These are phyloP conservation scores for Drosophila sucinea DNA, from an alignment of 1,140 invertebrate genomes.

Conservation along the genomic window DNA sequence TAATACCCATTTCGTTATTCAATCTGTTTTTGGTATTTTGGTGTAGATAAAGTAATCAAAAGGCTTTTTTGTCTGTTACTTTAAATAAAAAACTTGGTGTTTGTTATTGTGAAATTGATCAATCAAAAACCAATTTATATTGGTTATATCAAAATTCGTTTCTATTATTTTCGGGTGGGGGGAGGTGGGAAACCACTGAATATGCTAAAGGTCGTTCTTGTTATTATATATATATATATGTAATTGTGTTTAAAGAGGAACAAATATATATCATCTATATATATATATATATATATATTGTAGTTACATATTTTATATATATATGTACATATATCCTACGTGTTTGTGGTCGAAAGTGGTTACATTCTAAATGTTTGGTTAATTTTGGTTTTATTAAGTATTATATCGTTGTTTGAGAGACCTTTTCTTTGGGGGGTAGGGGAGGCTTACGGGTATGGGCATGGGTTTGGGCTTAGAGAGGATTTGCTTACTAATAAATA, in stretches of 20 bases:
- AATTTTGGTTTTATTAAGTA: slow-evolving; percentile 40
- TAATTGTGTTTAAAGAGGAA: slow-evolving; percentile 19
- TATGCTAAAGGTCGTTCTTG: slow-evolving; percentile 19
- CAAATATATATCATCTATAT: background rate
- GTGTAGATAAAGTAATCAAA: slow-evolving; percentile 79
- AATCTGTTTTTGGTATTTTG: slow-evolving; percentile 31
- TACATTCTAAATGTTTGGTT: slow-evolving; percentile 38
- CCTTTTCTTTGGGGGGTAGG: slow-evolving; percentile 58
- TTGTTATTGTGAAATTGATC: slow-evolving; percentile 60
- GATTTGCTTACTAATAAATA: slow-evolving; percentile 47
- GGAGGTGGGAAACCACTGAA: slow-evolving; percentile 59
- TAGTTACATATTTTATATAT: slow-evolving; percentile 3
- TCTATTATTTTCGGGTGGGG: slow-evolving; percentile 21
- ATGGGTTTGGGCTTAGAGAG: slow-evolving; percentile 36
- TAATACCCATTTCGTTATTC: slow-evolving; percentile 40
- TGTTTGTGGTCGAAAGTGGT: slow-evolving; percentile 32
- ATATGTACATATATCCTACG: slow-evolving; percentile 36
- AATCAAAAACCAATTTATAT: slow-evolving; percentile 6
- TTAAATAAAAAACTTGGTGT: slow-evolving; percentile 66
- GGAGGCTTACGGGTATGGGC: slow-evolving; percentile 1
- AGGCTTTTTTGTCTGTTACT: slow-evolving; percentile 46
- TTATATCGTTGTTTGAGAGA: slow-evolving; percentile 77
- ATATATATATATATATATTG: slow-evolving; percentile 18
- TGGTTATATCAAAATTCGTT: slow-evolving; percentile 58
- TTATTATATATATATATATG: slow-evolving; percentile 16